These are phyloP conservation scores for Fringilla coelebs DNA, from an alignment of 2,797 vertebrate genomes.

Conservation along the genomic window DNA sequence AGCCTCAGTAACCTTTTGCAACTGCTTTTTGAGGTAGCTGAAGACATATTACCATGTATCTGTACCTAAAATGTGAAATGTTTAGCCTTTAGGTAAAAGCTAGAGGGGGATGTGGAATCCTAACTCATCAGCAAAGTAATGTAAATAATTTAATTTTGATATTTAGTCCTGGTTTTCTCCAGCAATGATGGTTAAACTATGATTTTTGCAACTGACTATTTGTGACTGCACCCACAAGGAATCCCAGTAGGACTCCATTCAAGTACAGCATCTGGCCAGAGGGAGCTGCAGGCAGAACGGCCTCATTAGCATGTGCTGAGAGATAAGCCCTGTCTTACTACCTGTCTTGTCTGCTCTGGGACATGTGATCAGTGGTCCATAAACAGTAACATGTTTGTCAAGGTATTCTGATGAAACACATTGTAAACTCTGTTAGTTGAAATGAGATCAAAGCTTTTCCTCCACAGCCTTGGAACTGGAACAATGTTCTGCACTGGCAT, in stretches of 20 bases:
- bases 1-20: background rate
- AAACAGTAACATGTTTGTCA: background rate
- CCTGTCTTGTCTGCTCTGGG: background rate
- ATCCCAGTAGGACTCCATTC: background rate
- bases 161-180: background rate
- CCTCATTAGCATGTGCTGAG: background rate
- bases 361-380: background rate
- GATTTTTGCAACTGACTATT: background rate
- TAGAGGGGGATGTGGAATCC: background rate
- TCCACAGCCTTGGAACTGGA: background rate
- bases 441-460: background rate
- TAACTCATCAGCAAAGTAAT: background rate
- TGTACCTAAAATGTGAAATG: background rate
- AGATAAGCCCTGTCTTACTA: background rate
- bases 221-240: background rate
- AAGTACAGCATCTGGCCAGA: background rate
- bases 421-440: background rate
- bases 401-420: background rate
- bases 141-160: background rate
- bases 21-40: background rate
- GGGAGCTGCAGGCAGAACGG: background rate
- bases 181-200: background rate
- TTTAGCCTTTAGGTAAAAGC: background rate
- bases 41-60: background rate
- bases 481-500: background rate